Evolutionary conservation across 1,140 invertebrate genomes (phyloP).

Genomic region (Atta texana): DNA sequence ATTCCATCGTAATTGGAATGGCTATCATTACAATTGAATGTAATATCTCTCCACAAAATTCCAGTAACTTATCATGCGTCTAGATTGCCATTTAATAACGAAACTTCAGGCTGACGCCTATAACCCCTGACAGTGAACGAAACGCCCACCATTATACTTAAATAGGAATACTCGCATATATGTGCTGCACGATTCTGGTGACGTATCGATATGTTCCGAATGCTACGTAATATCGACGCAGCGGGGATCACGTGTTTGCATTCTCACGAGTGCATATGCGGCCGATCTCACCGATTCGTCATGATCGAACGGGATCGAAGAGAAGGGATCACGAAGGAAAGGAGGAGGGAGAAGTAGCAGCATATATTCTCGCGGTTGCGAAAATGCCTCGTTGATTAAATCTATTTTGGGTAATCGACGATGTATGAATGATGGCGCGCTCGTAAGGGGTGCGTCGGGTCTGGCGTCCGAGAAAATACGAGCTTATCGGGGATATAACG

Average conservation of each 20-base stretch:
- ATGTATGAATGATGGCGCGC: conserved; percentile 74
- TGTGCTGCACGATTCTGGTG: conserved; percentile 44
- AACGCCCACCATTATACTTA: conserved; percentile 26
- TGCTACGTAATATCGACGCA: conserved; percentile 67
- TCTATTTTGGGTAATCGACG: conserved; percentile 81
- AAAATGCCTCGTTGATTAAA: conserved; percentile 79
- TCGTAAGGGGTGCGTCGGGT: conserved; percentile 39
- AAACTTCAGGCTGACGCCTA: conserved; percentile 26
- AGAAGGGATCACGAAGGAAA: neutral
- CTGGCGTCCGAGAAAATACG: conserved; percentile 65
- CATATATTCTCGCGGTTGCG: conserved; percentile 65
- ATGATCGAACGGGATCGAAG: conserved; percentile 68
- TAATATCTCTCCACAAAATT: conserved; percentile 21
- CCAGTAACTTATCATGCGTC: conserved; percentile 11
- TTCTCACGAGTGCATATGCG: conserved; percentile 81
- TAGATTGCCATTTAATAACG: conserved; percentile 33
- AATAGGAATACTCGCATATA: conserved; percentile 31
- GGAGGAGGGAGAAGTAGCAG: neutral
- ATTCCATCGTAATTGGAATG: conserved; percentile 34
- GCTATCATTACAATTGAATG: conserved; percentile 41
- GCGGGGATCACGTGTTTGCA: conserved; percentile 70
- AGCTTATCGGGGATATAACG: conserved; percentile 53
- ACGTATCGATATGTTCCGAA: conserved; percentile 54
- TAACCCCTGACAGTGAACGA: neutral
- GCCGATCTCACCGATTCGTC: conserved; percentile 82